phyloP scores from a whole-genome alignment of 2,888 invertebrate genomes.

The Empis stercorea region DNA sequence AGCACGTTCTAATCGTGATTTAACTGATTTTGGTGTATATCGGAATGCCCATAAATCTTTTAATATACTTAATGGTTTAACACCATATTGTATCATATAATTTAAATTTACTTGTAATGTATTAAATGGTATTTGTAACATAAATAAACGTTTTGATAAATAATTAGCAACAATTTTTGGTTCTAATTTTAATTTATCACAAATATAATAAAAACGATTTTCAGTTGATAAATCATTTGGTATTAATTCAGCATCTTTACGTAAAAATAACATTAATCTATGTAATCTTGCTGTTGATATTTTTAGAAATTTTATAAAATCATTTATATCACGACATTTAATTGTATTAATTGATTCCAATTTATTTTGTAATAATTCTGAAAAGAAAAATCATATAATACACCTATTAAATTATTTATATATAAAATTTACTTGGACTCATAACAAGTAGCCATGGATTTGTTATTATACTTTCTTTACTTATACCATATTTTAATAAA shows the following conservation, averaged over 20 bases:
- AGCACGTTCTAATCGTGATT: conserved; percentile 39
- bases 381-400: too few relatives aligned
- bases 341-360: conserved; percentile 34
- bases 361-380: conserved; percentile 30
- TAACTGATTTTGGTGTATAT: conserved; percentile 43
- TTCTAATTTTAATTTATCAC: conserved; percentile 38
- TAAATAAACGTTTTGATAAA: conserved; percentile 41
- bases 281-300: conserved; percentile 30
- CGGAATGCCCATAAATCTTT: conserved; percentile 52
- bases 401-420: background rate
- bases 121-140: conserved; percentile 42
- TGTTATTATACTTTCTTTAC: conserved; percentile 23
- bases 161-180: conserved; percentile 37
- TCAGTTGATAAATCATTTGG: conserved; percentile 34
- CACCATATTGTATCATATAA: conserved; percentile 41
- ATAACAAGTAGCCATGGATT: conserved; percentile 31
- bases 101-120: conserved; percentile 42
- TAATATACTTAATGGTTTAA: conserved; percentile 41
- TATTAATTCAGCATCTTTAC: conserved; percentile 34
- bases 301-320: conserved; percentile 41
- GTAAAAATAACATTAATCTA: conserved; percentile 19
- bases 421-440: conserved; percentile 19
- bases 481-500: conserved; percentile 21
- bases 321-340: conserved; percentile 37
- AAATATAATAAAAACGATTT: conserved; percentile 47